Evolutionary conservation across 2,113 vertebrate genomes (phyloP).

Genomic region (Cinclus mexicanus): DNA sequence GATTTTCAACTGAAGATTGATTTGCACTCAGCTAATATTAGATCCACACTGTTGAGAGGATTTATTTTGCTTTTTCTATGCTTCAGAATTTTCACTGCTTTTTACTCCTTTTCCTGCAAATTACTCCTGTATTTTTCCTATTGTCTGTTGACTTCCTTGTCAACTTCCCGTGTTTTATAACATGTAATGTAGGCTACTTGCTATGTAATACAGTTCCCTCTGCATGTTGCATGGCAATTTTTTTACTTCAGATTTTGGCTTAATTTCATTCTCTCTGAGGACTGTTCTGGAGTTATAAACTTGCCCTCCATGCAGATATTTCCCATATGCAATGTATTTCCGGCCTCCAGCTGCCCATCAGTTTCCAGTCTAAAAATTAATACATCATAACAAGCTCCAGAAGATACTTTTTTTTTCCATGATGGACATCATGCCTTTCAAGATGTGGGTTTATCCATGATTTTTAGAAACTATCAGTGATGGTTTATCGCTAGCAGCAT

Average conservation of each 20-base stretch:
- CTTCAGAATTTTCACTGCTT: background rate
- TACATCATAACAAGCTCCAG: background rate
- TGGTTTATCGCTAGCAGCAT: background rate
- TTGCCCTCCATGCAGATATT: background rate
- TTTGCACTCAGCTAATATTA: background rate
- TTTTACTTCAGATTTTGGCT: background rate
- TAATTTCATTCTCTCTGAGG: background rate
- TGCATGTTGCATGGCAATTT: background rate
- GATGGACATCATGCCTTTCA: background rate
- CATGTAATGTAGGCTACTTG: background rate
- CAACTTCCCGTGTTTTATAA: background rate
- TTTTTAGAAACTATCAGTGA: background rate
- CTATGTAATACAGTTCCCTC: background rate
- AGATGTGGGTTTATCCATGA: background rate
- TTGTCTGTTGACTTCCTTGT: background rate
- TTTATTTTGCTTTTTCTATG: background rate
- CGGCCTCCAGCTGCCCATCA: background rate
- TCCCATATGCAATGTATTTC: background rate
- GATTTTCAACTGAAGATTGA: background rate
- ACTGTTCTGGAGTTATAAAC: background rate
- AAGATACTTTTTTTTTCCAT: background rate
- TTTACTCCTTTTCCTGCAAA: background rate
- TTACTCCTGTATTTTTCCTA: background rate
- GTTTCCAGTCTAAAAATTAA: constrained; percentile 10
- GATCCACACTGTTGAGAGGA: background rate